Evolutionary conservation across 2,888 invertebrate species (phyloP), one percentile per base, ranked within the genome.

Genomic region (Folsomia manolachei): DNA sequence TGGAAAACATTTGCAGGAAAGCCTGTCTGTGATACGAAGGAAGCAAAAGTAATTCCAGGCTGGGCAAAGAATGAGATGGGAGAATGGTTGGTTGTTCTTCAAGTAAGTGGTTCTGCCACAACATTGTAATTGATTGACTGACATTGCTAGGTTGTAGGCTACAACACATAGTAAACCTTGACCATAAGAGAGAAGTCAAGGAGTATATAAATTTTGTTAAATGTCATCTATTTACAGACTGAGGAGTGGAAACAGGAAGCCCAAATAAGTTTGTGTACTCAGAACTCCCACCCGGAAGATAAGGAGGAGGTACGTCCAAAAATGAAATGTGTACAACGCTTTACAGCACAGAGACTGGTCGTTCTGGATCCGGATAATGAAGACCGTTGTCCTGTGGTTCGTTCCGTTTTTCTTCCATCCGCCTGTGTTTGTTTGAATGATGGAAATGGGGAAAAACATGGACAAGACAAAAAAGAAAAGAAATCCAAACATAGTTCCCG

Each of bases 31-130:
- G 78, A 78, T 66, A 80, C 80, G 1, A 78, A 79, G 53, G 80
- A 80, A 64, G 72, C 79, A 19, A 79, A 78, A 64, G 73, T 79
- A 27, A 71, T 79, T 27, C 80, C 80, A 2, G 80, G 79, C 19
- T 81, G 77, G 75, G 80, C 80, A 18, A 81, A 79, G 69, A 79
- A 79, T 70, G 80, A 79, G 63, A 69, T 74, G 14, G 80, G 80
- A 63, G 75, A 81, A 11, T 81, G 80, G 80, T 73, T 81, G 23
- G 77, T 81, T 63, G 78, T 81, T 39, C 75, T 81, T 66, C 80
- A 81, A 73, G 51, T 51, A 18, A 51, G 51, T 51, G 9, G 51
- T 51, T 51, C 18, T 11, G n/a, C n/a, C n/a, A n/a, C n/a, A n/a
- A n/a, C n/a, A n/a, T n/a, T n/a, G n/a, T n/a, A n/a, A n/a, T n/a